Base-by-base conservation (phyloP, 2,888 invertebrate species). In the Eumacrocentrus americanus region DNA sequence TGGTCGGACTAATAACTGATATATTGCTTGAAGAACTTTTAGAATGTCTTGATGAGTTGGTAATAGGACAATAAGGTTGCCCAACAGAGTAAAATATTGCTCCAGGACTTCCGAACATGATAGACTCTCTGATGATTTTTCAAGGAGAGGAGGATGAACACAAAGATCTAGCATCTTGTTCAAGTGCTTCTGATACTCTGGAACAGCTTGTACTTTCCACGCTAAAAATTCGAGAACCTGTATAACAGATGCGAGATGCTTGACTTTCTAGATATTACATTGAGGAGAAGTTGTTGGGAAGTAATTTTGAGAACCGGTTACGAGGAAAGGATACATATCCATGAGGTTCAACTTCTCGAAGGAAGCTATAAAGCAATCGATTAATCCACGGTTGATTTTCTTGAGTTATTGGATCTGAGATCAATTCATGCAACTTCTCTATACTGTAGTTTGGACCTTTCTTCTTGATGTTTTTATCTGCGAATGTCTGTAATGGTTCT, bases 281-380 rank as follows among this genome's bases (percentile, higher is more conserved):
- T 58, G 62, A 64, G 58, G 60, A 62, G 58, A 62, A 59, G 46
- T 60, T 53, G 12, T 50, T 47, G 34, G n/a, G 18, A 16, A 42
- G 7, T 44, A 23, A 12, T 16, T 35, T 40, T 23, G 11, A 47
- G 51, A 34, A 38, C 29, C 1, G 9, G 34, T 16, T n/a, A n/a
- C n/a, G n/a, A n/a, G n/a, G n/a, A 12, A 76, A 77, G 76, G 77
- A 77, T 78, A 78, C 78, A 38, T 68, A 77, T 63, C 71, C 76
- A 7, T 55, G 35, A 20, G 60, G 25, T 42, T 53, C 68, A 11
- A 67, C 58, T 42, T 69, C 56, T 11, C 51, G 42, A 6, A 76
- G 53, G 57, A 72, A 73, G 60, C 70, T 62, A 4, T 64, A 42
- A 0, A 78, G 46, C 20, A 76, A 64, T 50, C 66, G 63, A 47